Evolutionary conservation across 2,113 vertebrate species (phyloP).

Genomic region (Charadrius vociferus): DNA sequence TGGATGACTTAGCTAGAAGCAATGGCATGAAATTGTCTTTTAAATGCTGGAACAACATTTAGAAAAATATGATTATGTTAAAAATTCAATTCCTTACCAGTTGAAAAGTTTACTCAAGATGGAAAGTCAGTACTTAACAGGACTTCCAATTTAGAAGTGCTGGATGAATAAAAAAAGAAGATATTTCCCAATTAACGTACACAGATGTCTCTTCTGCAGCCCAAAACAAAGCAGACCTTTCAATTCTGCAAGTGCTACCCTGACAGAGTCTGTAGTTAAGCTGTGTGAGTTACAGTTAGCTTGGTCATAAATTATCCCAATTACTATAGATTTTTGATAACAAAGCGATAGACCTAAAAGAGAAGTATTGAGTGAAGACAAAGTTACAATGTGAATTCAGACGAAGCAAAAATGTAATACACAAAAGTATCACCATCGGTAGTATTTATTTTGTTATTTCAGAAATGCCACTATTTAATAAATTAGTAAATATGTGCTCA

Average conservation of each 20-base stretch:
- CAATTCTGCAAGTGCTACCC: neutral
- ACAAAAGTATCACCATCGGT: neutral
- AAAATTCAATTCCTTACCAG: neutral
- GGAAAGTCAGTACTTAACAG: neutral
- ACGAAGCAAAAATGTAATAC: neutral
- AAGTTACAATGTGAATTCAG: neutral
- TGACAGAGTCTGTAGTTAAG: neutral
- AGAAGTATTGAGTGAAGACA: neutral
- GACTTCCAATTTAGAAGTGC: neutral
- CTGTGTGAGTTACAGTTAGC: neutral
- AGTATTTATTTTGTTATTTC: neutral
- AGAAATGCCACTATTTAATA: neutral
- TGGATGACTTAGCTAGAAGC: neutral
- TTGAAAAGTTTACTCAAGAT: neutral
- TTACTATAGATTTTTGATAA: constrained; percentile 8
- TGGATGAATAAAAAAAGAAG: neutral
- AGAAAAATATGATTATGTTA: neutral
- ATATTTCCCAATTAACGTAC: neutral
- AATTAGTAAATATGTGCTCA: neutral
- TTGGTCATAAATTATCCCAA: constrained; percentile 9
- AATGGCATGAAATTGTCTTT: neutral
- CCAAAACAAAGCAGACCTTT: constrained; percentile 16
- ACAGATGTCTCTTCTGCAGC: neutral
- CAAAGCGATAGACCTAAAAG: neutral
- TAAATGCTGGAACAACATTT: neutral